Evolutionary conservation across 2,888 invertebrate genomes (phyloP).

Genomic region (Nasonovia ribisnigri): DNA sequence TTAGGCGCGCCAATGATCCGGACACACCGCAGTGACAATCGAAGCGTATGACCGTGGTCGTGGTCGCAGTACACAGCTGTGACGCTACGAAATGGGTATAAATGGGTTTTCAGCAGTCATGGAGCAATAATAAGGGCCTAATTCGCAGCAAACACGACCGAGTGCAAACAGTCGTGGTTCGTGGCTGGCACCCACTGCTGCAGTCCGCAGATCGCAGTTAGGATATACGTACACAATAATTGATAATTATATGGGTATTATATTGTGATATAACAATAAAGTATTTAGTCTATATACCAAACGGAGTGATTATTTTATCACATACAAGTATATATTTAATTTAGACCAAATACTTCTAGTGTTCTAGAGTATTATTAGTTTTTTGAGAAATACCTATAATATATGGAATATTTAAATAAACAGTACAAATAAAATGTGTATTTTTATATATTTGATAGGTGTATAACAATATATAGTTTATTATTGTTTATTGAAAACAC

Average conservation of each 20-base stretch:
- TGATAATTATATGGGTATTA: too few relatives aligned
- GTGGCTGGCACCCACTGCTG: not conserved
- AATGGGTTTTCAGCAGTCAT: not conserved
- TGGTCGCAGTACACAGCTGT: not conserved
- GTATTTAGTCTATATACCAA: not conserved
- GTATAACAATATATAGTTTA: too few relatives aligned
- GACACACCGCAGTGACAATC: not conserved
- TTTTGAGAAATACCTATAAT: not conserved
- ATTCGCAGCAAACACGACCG: not conserved
- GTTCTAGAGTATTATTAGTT: too few relatives aligned
- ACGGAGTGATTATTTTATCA: not conserved
- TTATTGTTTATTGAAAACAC: too few relatives aligned
- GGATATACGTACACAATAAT: not conserved
- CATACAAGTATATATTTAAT: not conserved
- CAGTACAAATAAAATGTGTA: not conserved
- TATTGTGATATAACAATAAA: too few relatives aligned
- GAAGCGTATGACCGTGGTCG: not conserved
- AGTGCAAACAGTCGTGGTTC: not conserved
- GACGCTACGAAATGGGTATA: not conserved
- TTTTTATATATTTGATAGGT: not conserved
- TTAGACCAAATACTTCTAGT: too few relatives aligned
- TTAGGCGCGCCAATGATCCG: slow-evolving; percentile 1
- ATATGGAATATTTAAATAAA: not conserved
- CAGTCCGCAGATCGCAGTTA: not conserved
- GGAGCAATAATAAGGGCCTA: not conserved